A percentile compares a stretch with the other conserved stretches of the same genome.
These are phyloP conservation scores for Entelurus aequoreus DNA, from an alignment of 2,113 vertebrate species.

Conservation along the genomic window DNA sequence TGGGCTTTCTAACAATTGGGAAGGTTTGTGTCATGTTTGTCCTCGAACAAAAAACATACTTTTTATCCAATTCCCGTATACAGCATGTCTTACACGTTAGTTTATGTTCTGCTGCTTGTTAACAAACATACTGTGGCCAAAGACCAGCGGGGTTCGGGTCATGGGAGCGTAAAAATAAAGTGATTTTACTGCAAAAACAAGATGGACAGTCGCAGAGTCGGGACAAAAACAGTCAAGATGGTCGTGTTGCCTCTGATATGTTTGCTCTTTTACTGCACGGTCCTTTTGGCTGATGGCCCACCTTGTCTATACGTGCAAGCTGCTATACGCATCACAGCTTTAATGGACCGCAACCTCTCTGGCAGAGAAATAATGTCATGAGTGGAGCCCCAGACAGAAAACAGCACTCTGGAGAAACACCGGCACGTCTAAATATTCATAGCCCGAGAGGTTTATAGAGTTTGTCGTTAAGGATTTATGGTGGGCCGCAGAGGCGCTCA, in stretches of 20 bases:
- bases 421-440: constrained; percentile 72
- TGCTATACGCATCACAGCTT: constrained; percentile 41
- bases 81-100: no score
- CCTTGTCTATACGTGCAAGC: constrained; percentile 41
- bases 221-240: no score
- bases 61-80: no score
- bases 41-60: no score
- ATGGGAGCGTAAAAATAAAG: no score
- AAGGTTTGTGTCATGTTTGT: no score
- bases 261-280: constrained; percentile 34
- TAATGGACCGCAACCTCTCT: constrained; percentile 43
- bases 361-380: constrained; percentile 53
- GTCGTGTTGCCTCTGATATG: constrained; percentile 17
- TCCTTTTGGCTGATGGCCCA: constrained; percentile 56
- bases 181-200: no score
- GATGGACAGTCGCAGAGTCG: no score
- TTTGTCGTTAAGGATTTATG: constrained; percentile 73
- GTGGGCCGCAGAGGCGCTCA: constrained; percentile 57
- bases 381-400: constrained; percentile 61
- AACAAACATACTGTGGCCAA: no score
- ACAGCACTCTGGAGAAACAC: constrained; percentile 65
- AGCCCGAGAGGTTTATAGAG: constrained; percentile 68
- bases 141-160: no score
- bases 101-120: no score
- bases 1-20: no score